A percentile compares a stretch with the other conserved stretches of the same genome.
Conservation (phyloP, 2,888 invertebrate species). For the Rhamnusium bicolor region DNA sequence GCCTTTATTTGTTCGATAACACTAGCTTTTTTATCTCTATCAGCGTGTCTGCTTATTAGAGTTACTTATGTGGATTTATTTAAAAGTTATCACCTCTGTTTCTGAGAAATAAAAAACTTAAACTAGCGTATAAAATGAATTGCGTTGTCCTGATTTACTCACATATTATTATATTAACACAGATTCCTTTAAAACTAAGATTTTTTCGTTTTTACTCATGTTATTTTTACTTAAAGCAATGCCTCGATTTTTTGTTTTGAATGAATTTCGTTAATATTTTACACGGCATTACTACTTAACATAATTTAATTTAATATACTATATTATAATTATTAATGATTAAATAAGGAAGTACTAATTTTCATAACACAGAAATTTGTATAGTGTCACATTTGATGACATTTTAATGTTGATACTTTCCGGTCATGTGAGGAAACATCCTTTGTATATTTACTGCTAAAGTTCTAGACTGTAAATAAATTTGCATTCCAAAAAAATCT, state of each 20-base stretch:
- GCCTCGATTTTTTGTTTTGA: too few species aligned
- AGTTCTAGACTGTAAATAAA: conserved; percentile 30
- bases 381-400: background rate
- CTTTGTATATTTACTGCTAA: conserved; percentile 25
- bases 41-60: conserved; percentile 29
- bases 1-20: conserved; percentile 28
- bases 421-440: conserved; percentile 30
- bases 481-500: conserved; percentile 33
- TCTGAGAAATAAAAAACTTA: conserved; percentile 21
- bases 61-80: conserved; percentile 35
- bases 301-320: too few species aligned
- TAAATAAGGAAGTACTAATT: background rate
- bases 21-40: conserved; percentile 35
- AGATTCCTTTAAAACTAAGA: too few species aligned
- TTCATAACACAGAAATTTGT: background rate
- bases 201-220: background rate
- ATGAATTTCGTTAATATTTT: too few species aligned
- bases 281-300: background rate
- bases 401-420: conserved; percentile 23
- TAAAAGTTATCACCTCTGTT: conserved; percentile 29
- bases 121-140: conserved; percentile 9
- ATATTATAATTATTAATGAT: background rate
- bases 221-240: background rate
- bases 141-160: conserved; percentile 4
- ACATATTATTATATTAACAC: background rate